A percentile compares a stretch with the other conserved stretches of the same genome.
Evolutionary conservation across 2,888 invertebrate species (phyloP).

Genomic region (Xylota sylvarum): DNA sequence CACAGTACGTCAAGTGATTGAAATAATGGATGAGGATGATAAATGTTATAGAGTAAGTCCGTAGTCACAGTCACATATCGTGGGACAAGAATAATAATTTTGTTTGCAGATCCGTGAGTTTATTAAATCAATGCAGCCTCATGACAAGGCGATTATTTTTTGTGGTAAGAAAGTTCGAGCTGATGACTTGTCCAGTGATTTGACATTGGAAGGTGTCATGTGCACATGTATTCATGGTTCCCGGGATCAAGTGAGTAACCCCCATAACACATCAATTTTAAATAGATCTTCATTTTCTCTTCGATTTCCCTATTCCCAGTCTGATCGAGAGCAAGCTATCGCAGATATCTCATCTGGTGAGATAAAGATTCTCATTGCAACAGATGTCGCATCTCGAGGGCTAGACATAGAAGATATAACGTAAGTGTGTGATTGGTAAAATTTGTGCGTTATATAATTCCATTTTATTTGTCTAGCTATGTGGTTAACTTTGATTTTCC

Average conservation of each 20-base stretch:
- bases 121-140: slow-evolving; percentile 88
- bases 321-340: slow-evolving; percentile 92
- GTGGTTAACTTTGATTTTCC: slow-evolving; percentile 98
- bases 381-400: slow-evolving; percentile 97
- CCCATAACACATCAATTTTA: not conserved
- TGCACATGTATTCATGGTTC: slow-evolving; percentile 96
- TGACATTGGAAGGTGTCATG: slow-evolving; percentile 88
- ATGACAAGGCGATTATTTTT: slow-evolving; percentile 96
- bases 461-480: slow-evolving; percentile 83
- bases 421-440: slow-evolving; percentile 81
- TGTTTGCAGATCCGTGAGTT: slow-evolving; percentile 88
- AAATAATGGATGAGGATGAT: slow-evolving; percentile 89
- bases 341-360: slow-evolving; percentile 92
- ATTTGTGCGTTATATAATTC: not conserved
- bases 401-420: slow-evolving; percentile 96
- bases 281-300: not conserved
- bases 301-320: slow-evolving; percentile 80
- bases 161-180: slow-evolving; percentile 94
- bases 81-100: not conserved
- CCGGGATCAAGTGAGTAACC: slow-evolving; percentile 88
- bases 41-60: slow-evolving; percentile 86
- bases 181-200: slow-evolving; percentile 92
- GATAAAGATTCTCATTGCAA: slow-evolving; percentile 94
- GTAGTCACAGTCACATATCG: not conserved
- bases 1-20: slow-evolving; percentile 92